A percentile compares a stretch with the other conserved stretches of the same genome.
Conservation (phyloP, 2,888 invertebrate genomes). For the Caenorhabditis japonica region DNA sequence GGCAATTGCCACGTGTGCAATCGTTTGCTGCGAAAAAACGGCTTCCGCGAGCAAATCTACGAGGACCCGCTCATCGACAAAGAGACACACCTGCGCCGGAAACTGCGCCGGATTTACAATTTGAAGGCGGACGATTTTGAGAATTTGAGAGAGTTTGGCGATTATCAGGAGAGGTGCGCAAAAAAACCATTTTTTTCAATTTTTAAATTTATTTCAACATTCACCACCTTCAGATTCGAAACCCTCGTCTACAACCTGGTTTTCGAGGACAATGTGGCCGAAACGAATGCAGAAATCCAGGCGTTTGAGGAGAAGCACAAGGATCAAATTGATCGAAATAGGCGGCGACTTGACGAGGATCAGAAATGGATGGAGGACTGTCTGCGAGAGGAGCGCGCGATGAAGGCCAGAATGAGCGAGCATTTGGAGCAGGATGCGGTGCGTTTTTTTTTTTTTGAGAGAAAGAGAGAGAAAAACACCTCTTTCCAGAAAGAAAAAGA, state of each 20-base stretch:
- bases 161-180: conserved; percentile 93
- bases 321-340: conserved; percentile 72
- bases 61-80: conserved; percentile 97
- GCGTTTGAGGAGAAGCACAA: conserved; percentile 66
- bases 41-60: conserved; percentile 93
- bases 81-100: conserved; percentile 93
- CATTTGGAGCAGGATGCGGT: conserved; percentile 51
- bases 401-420: conserved; percentile 57
- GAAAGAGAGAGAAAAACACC: not conserved
- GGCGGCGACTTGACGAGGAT: conserved; percentile 80
- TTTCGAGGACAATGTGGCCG: conserved; percentile 67
- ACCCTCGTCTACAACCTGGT: conserved; percentile 69
- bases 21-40: conserved; percentile 88
- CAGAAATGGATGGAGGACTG: conserved; percentile 81
- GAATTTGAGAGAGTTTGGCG: conserved; percentile 88
- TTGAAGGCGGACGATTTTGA: conserved; percentile 94
- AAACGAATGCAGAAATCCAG: conserved; percentile 68
- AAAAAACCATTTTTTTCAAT: not conserved
- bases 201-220: conserved; percentile 7
- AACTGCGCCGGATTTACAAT: conserved; percentile 88
- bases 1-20: conserved; percentile 86
- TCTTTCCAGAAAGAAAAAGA: conserved; percentile 57
- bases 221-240: conserved; percentile 51
- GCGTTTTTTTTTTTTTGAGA: not conserved
- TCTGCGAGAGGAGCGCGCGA: conserved; percentile 77